Base-by-base conservation (phyloP, 1,140 invertebrate genomes). In the Aphaenogaster floridana region DNA sequence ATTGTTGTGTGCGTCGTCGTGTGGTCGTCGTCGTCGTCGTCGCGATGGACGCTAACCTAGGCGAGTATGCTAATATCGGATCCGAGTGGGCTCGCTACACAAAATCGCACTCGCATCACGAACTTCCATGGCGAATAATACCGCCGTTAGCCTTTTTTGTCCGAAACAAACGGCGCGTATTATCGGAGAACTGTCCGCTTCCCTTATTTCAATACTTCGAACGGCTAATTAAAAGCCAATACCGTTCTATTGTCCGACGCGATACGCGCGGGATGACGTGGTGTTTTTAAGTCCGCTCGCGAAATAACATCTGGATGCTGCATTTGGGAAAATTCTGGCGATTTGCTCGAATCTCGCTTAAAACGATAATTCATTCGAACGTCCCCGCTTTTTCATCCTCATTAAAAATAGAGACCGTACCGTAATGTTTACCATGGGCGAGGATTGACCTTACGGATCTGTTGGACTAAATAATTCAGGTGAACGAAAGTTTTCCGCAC, bases 61-160 rank as follows among this genome's bases (percentile, higher is more conserved):
- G 90, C 93, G 91, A 88, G 91, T 95, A 94, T 93, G 94, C 92
- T 95, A 95, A 95, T 95, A 94, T 94, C 89, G 89, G 89, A 92
- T 93, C 91, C 93, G 91, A 94, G 92, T 91, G 92, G 91, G 87
- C 92, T 87, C 87, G 90, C 92, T 93, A 95, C 94, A 95, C 84
- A 94, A 93, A 93, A 94, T 94, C 89, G 93, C 94, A 94, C 94
- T 94, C 91, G 91, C 93, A 93, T 94, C 94, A 93, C 91, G 77
- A 94, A 94, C 93, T 95, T 93, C 92, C 92, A 93, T 91, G 72
- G 90, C 92, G 93, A 92, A 95, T 94, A 94, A 95, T 94, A 94
- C 92, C 59, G 28, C 83, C 74, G 61, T 85, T 89, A 74, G 80
- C 59, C 71, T 54, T 86, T 91, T 85, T 88, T 39, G 42, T 57